Base-by-base conservation (phyloP, 2,113 vertebrate species). In the Emydocephalus ijimae region DNA sequence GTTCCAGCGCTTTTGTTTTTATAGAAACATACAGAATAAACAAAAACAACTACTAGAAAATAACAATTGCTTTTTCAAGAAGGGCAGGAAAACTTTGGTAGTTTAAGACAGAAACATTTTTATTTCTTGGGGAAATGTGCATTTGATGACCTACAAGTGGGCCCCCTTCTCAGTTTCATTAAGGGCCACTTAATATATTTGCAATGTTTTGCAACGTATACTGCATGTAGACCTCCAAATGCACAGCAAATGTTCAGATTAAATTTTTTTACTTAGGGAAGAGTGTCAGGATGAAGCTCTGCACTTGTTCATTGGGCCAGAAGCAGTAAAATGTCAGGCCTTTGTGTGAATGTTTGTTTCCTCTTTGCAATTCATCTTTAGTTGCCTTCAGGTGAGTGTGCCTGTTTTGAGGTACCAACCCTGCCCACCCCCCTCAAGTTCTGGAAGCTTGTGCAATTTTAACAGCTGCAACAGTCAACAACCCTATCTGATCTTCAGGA, bases 91-190 rank as follows among this genome's bases (percentile, higher is more conserved):
- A 94, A 86, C 15, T 90, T 34, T 45, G 14, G 24, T 52, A 21
- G 4, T 21, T 90, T 1, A 88, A 48, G n/a, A 24, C 45, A 88
- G 69, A 87, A 12, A 1, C 92, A 61, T 92, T 15, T 14, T 91
- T 94, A 92, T 94, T 48, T 54, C 61, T 93, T 64, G 61, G 50
- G 90, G 85, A 87, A 89, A 85, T 45, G 56, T 20, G 52, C 0
- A 14, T 39, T 89, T 93, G 0, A 93, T 91, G 89, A 89, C 0
- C 0, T 0, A 87, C 34, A 92, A 34, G 43, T 50, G 26, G 12
- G 56, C 14, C 21, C 3, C 0, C 4, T 24, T 10, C n/a, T 64
- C 87, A 90, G 50, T 56, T 81, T 93, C 88, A 89, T 48, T 57
- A 81, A 87, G 11, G 43, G 54, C 20, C 64, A n/a, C 88, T 91